Conservation (phyloP, 2,113 vertebrate genomes). For the Peromyscus leucopus region DNA sequence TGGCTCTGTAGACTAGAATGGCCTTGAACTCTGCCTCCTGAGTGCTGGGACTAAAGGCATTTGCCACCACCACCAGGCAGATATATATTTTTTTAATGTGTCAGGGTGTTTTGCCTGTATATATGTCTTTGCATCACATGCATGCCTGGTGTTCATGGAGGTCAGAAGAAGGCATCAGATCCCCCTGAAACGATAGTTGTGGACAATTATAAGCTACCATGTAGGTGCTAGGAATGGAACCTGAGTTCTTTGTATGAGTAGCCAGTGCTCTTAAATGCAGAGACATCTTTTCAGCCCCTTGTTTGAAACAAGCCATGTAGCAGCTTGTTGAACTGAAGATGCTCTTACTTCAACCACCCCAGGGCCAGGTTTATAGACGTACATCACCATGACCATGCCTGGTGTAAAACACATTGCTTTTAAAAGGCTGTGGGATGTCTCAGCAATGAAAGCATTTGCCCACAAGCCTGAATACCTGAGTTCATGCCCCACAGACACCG, state of each 20-base stretch:
- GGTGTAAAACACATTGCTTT: background rate
- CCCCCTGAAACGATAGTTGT: background rate
- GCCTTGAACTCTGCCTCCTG: background rate
- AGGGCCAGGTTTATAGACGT: background rate
- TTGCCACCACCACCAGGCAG: background rate
- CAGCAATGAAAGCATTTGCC: background rate
- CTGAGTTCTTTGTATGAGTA: background rate
- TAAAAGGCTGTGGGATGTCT: background rate
- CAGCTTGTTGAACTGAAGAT: background rate
- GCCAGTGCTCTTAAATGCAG: background rate
- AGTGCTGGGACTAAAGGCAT: background rate
- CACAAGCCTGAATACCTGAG: background rate
- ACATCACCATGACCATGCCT: background rate
- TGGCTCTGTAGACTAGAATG: background rate
- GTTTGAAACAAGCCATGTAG: background rate
- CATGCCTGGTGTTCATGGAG: background rate
- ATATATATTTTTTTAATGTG: background rate
- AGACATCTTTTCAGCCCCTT: background rate
- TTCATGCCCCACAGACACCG: background rate
- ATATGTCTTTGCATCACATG: background rate
- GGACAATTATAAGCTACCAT: background rate
- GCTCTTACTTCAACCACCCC: background rate
- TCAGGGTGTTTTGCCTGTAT: background rate
- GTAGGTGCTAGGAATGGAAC: background rate
- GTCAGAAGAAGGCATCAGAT: background rate